Conservation (phyloP, 2,888 invertebrate species). For the Patella ulyssiponensis region DNA sequence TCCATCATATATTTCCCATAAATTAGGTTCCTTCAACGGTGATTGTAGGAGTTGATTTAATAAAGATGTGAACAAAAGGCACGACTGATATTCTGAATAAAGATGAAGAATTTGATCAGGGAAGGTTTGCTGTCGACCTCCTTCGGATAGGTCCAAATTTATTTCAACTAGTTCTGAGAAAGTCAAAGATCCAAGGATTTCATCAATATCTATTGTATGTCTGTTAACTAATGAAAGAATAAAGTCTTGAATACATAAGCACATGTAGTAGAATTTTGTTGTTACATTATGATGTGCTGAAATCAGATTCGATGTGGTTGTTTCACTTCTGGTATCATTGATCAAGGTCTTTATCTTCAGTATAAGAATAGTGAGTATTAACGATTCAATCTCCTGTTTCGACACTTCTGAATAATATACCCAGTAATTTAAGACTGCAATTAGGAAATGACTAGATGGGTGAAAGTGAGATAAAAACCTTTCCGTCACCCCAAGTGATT, state of each 20-base stretch:
- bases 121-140: slow-evolving; percentile 42
- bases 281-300: background rate
- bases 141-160: slow-evolving; percentile 35
- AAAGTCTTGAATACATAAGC: too few species aligned
- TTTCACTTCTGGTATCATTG: background rate
- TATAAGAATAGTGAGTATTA: slow-evolving; percentile 40
- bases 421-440: slow-evolving; percentile 49
- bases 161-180: slow-evolving; percentile 19
- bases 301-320: background rate
- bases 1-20: slow-evolving; percentile 6
- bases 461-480: slow-evolving; percentile 11
- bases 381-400: slow-evolving; percentile 41
- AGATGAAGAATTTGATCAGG: slow-evolving; percentile 57
- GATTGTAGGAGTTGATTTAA: slow-evolving; percentile 65
- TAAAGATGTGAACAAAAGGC: slow-evolving; percentile 53
- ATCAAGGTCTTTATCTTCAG: slow-evolving; percentile 22
- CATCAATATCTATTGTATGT: background rate
- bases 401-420: slow-evolving; percentile 46
- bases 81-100: slow-evolving; percentile 69
- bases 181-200: slow-evolving; percentile 23
- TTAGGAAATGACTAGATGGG: slow-evolving; percentile 32
- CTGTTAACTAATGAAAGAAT: too few species aligned
- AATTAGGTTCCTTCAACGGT: slow-evolving; percentile 46
- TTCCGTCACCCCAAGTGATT: slow-evolving; percentile 22
- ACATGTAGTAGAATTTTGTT: background rate